A percentile compares a stretch with the other conserved stretches of the same genome.
These are phyloP conservation scores for Solen grandis DNA, from an alignment of 1,140 invertebrate genomes.

Conservation along the genomic window DNA sequence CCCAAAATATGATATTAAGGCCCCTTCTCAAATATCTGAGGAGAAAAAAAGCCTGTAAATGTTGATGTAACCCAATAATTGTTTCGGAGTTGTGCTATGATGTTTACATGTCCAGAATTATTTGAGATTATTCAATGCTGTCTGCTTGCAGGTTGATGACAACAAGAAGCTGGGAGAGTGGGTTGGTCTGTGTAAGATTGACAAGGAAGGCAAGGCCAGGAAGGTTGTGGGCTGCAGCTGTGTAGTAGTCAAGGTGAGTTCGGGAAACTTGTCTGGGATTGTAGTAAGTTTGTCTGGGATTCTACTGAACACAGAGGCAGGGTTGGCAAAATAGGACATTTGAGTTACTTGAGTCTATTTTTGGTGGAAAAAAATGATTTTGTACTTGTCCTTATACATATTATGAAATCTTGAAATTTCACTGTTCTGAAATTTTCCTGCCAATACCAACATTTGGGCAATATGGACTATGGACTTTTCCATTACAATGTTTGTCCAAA, in stretches of 20 bases:
- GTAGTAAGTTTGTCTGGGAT: neutral
- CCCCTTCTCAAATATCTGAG: too few species aligned
- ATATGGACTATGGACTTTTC: too few species aligned
- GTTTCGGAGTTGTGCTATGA: neutral
- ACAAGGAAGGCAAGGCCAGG: conserved; percentile 98
- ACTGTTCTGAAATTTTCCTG: too few species aligned
- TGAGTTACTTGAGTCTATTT: neutral
- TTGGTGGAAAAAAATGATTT: too few species aligned
- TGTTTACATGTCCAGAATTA: neutral
- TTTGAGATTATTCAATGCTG: neutral
- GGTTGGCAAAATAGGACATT: neutral
- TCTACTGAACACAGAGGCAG: neutral
- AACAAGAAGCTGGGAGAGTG: conserved; percentile 99
- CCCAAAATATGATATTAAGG: too few species aligned
- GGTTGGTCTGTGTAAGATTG: conserved; percentile 99
- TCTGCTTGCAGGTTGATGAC: conserved; percentile 89
- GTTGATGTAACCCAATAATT: too few species aligned
- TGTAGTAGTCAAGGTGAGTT: conserved; percentile 91
- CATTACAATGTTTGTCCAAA: neutral
- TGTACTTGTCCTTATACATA: too few species aligned
- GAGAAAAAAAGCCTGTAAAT: too few species aligned
- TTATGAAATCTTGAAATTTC: too few species aligned
- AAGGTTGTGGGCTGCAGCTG: conserved; percentile 99
- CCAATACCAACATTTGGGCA: too few species aligned
- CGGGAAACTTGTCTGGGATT: neutral